Evolutionary conservation across 2,888 invertebrate species (phyloP).

Genomic region (Brenthis daphne): DNA sequence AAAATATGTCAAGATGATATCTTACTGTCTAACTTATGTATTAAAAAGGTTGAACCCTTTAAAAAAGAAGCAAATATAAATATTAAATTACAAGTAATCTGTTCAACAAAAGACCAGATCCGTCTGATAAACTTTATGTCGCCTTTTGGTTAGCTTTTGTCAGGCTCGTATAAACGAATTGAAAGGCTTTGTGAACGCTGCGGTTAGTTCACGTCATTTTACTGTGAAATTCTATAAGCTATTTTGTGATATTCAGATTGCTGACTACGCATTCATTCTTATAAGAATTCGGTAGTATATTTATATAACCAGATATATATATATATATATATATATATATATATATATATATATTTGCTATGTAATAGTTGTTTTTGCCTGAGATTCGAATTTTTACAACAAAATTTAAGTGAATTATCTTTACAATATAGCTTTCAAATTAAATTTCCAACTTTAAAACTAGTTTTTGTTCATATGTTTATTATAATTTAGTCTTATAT

Average conservation of each 20-base stretch:
- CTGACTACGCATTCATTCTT: conserved; percentile 39
- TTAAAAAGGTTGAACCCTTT: background rate
- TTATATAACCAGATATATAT: no score
- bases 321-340: no score
- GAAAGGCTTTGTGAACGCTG: conserved; percentile 57
- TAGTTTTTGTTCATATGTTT: no score
- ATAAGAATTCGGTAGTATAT: background rate
- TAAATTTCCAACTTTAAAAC: no score
- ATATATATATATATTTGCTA: no score
- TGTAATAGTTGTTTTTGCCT: no score
- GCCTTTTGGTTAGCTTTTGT: conserved; percentile 37
- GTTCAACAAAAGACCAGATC: conserved; percentile 32
- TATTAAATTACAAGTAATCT: conserved; percentile 12
- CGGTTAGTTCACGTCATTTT: conserved; percentile 56
- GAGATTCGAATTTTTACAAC: no score
- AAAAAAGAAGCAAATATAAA: conserved; percentile 5
- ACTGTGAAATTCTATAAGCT: conserved; percentile 62
- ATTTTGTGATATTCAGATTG: conserved; percentile 45
- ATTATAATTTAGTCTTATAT: no score
- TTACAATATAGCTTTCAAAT: no score
- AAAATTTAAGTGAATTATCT: no score
- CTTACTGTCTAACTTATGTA: background rate
- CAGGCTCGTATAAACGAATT: conserved; percentile 34
- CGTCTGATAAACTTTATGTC: conserved; percentile 38
- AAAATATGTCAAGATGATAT: background rate